These are phyloP conservation scores for Drosophila miranda DNA, from an alignment of 1,140 invertebrate species.

Conservation along the genomic window DNA sequence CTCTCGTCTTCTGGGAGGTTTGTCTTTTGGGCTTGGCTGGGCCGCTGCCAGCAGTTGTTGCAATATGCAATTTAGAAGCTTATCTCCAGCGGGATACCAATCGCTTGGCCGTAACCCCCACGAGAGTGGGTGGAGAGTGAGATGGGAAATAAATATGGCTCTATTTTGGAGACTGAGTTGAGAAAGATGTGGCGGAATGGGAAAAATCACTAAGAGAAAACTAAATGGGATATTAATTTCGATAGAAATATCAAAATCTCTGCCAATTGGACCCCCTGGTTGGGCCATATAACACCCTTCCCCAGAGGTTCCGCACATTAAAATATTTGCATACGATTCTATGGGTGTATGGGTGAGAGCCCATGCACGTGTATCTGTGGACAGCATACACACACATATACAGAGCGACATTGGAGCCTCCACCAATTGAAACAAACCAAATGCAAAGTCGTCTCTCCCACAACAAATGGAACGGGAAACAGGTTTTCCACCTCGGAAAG, in stretches of 20 bases:
- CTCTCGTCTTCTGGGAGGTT: constrained; percentile 52
- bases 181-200: background rate
- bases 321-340: constrained; percentile 66
- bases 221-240: background rate
- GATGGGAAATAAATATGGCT: constrained; percentile 77
- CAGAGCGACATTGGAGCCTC: constrained; percentile 51
- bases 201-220: background rate
- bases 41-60: constrained; percentile 60
- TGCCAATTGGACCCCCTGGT: constrained; percentile 3
- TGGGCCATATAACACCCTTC: constrained; percentile 46
- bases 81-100: constrained; percentile 69
- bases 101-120: constrained; percentile 52
- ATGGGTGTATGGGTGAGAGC: constrained; percentile 23
- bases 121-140: constrained; percentile 67
- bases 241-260: constrained; percentile 6
- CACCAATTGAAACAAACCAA: constrained; percentile 80
- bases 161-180: constrained; percentile 62
- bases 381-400: constrained; percentile 29
- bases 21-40: constrained; percentile 50
- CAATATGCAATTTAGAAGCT: constrained; percentile 78
- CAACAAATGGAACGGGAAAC: constrained; percentile 71
- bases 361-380: constrained; percentile 36
- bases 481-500: constrained; percentile 55
- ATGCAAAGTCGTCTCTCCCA: constrained; percentile 78
- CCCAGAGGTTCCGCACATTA: constrained; percentile 55